Base-by-base conservation (phyloP, 1,140 invertebrate species). In the Euglossa dilemma region DNA sequence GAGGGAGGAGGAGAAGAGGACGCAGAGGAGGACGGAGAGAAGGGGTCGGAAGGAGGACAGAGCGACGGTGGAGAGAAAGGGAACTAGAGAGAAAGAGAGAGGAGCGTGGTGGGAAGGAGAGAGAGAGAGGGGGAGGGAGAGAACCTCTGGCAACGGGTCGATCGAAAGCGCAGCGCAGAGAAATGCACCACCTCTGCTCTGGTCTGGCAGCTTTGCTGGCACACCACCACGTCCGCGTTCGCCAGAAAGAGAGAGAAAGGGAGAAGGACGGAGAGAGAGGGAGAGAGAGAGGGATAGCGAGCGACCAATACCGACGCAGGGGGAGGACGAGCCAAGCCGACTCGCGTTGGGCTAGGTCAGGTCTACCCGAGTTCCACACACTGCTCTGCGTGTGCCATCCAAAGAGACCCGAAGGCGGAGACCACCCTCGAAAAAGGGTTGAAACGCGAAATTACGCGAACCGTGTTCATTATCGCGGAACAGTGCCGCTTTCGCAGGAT, bases 281-380 rank as follows among this genome's bases (percentile, higher is more conserved):
- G 18, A 56, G 72, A 67, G 16, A 52, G 36, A 66, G 57, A 69
- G 72, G 54, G 77, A 84, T 36, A 77, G 81, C 86, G 67, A 83
- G 84, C 89, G 83, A 89, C 90, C 91, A 91, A 91, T 90, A 90
- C 90, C 87, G 87, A 85, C 83, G 87, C 80, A 88, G 56, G 83
- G 85, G 85, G 89, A 89, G 80, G 85, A 86, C 80, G 80, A 88
- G 87, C 90, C 91, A 93, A 93, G 92, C 92, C 87, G 91, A 92
- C 91, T 93, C 92, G 93, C 91, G 93, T 94, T 94, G 94, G 91
- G 93, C 93, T 94, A 94, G 94, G 94, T 94, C 94, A 94, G 93
- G 93, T 93, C 91, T 93, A 92, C 87, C 92, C 91, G 91, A 90
- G 89, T 90, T 89, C 85, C 87, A 85, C 89, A 90, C 89, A 89